These are phyloP conservation scores for Poecilia velifera DNA, from an alignment of 2,797 vertebrate species.

Conservation along the genomic window DNA sequence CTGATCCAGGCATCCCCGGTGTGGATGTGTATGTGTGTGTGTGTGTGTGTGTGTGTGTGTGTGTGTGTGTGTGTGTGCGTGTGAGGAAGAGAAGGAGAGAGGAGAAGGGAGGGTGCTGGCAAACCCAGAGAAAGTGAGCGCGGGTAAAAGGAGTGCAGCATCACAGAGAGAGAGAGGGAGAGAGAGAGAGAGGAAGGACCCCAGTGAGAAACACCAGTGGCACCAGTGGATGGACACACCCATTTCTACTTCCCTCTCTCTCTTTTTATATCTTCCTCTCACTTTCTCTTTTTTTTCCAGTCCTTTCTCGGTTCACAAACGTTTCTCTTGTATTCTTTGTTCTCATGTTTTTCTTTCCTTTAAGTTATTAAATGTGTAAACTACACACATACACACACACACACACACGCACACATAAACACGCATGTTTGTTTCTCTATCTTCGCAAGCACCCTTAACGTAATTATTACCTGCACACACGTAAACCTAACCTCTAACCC, in stretches of 20 bases:
- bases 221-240: background rate
- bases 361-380: slow-evolving; percentile 27
- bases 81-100: slow-evolving; percentile 34
- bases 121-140: slow-evolving; percentile 44
- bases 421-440: background rate
- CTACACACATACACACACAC: slow-evolving; percentile 6
- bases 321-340: background rate
- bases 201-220: slow-evolving; percentile 21
- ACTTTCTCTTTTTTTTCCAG: background rate
- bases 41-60: slow-evolving; percentile 23
- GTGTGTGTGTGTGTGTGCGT: background rate
- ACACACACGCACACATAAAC: slow-evolving; percentile 12
- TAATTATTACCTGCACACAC: too few relatives aligned
- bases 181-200: slow-evolving; percentile 41
- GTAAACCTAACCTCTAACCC: too few relatives aligned
- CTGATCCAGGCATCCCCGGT: slow-evolving; percentile 50
- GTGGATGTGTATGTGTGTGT: slow-evolving; percentile 19
- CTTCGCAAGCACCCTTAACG: too few relatives aligned
- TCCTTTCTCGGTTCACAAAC: background rate
- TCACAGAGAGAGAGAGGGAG: slow-evolving; percentile 30
- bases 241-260: background rate
- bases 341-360: slow-evolving; percentile 1
- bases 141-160: slow-evolving; percentile 34
- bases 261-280: background rate
- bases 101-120: slow-evolving; percentile 44